Evolutionary conservation across 2,113 vertebrate species (phyloP).

Genomic region (Asarcornis scutulata): DNA sequence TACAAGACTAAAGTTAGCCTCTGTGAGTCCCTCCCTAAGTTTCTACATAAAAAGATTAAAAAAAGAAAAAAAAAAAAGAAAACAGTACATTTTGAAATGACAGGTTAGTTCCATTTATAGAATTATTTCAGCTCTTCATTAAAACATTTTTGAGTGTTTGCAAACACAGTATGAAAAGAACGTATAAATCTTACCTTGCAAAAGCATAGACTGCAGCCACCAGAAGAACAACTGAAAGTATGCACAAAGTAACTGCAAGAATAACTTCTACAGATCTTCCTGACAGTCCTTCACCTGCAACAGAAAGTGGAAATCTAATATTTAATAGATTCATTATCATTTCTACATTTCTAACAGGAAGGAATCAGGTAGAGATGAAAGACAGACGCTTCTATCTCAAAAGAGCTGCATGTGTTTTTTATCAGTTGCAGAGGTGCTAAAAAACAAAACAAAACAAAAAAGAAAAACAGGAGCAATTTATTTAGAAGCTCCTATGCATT

Average conservation of each 20-base stretch:
- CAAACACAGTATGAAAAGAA: background rate
- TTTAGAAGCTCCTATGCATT: background rate
- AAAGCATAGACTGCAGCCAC: slow-evolving; percentile 89
- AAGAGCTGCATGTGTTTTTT: background rate
- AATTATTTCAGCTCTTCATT: background rate
- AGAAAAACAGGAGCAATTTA: background rate
- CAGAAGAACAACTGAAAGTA: slow-evolving; percentile 88
- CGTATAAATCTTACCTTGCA: slow-evolving; percentile 84
- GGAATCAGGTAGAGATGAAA: background rate
- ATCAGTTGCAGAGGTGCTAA: background rate
- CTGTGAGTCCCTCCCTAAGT: background rate
- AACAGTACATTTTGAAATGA: background rate
- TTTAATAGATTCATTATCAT: background rate
- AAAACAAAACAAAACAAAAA: background rate
- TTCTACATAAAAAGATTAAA: background rate
- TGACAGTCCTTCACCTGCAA: slow-evolving; percentile 83
- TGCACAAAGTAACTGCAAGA: slow-evolving; percentile 90
- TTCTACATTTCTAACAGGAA: background rate
- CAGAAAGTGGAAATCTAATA: background rate
- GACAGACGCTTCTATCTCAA: background rate
- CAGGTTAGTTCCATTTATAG: background rate
- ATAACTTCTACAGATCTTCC: slow-evolving; percentile 92
- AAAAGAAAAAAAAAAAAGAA: too few species aligned
- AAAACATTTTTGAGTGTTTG: background rate
- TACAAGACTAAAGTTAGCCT: background rate